Conservation (phyloP, 1,140 invertebrate species). For the Listronotus oregonensis region DNA sequence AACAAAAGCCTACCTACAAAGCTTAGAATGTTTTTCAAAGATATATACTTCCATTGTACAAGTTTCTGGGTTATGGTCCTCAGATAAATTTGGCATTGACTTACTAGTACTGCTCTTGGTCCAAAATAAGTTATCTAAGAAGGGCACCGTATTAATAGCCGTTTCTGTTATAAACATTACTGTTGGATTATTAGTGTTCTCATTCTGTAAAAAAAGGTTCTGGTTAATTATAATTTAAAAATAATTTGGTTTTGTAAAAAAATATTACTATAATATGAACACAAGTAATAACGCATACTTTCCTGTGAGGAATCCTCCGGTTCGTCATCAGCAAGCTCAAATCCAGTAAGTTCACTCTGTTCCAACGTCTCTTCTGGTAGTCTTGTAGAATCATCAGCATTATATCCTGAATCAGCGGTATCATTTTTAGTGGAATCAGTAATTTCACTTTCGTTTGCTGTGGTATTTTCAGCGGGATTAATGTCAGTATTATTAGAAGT, state of each 20-base stretch:
- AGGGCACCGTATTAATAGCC: constrained; percentile 12
- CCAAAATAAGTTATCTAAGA: constrained; percentile 16
- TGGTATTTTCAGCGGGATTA: too few relatives aligned
- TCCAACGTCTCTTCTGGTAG: background rate
- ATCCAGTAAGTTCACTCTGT: background rate
- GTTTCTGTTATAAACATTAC: constrained; percentile 1
- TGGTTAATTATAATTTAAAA: too few relatives aligned
- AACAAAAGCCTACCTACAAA: constrained; percentile 4
- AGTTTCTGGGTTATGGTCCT: background rate
- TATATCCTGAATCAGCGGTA: background rate
- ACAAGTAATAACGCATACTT: background rate
- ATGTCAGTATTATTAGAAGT: too few relatives aligned
- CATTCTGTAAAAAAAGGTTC: background rate
- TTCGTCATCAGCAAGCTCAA: background rate
- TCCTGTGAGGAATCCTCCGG: background rate
- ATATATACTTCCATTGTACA: constrained; percentile 13
- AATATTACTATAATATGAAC: too few relatives aligned
- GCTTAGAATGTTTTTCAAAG: constrained; percentile 11
- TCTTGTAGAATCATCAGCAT: background rate
- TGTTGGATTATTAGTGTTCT: background rate
- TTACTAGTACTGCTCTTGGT: background rate
- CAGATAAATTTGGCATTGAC: background rate
- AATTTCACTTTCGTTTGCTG: background rate
- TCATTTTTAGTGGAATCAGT: background rate
- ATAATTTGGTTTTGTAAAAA: too few relatives aligned